Evolutionary conservation across 2,113 vertebrate genomes (phyloP).

Genomic region (Grammomys dolichurus): DNA sequence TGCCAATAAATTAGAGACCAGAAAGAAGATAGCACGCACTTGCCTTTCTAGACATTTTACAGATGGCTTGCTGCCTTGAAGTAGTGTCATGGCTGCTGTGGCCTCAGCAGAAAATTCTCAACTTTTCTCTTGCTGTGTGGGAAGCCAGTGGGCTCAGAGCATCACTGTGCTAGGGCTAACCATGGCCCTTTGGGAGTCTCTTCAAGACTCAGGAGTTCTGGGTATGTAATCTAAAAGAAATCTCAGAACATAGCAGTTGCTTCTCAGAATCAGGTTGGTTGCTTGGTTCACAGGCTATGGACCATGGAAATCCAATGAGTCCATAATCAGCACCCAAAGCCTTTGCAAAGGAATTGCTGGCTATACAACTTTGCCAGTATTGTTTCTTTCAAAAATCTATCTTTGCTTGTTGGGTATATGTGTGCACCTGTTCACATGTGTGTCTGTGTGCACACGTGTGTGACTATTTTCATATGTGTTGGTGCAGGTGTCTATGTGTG

Average conservation of each 20-base stretch:
- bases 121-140: background rate
- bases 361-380: background rate
- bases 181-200: background rate
- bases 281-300: background rate
- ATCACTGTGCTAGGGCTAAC: background rate
- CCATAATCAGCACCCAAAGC: background rate
- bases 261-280: background rate
- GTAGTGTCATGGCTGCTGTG: slow-evolving; percentile 10
- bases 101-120: background rate
- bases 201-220: background rate
- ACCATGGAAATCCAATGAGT: background rate
- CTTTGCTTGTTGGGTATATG: background rate
- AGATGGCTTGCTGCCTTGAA: slow-evolving; percentile 67
- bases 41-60: slow-evolving; percentile 73
- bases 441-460: background rate
- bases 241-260: background rate
- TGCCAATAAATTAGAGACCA: slow-evolving; percentile 76
- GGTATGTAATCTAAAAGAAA: background rate
- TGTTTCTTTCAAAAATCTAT: slow-evolving; percentile 8
- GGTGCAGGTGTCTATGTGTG: background rate
- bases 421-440: no score
- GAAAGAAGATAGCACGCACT: slow-evolving; percentile 39
- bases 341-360: background rate
- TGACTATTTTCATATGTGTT: background rate
- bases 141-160: slow-evolving; percentile 15